Evolutionary conservation across 2,888 invertebrate genomes (phyloP), one percentile per base, ranked within the genome.

Genomic region (Malthinus seriepunctatus): DNA sequence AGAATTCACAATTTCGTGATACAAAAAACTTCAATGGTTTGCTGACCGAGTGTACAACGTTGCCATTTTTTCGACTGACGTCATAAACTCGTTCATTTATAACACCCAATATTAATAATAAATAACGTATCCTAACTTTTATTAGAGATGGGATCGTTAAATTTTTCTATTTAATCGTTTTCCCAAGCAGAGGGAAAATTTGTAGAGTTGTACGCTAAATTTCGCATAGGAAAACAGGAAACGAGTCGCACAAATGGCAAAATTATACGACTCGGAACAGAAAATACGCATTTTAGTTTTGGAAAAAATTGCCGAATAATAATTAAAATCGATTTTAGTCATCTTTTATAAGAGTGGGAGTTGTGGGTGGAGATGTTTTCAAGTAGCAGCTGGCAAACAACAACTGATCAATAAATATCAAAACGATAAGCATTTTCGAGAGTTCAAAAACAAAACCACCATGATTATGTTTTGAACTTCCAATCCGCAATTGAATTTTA

Each of bases 71-170:
- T 60, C 51, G 63, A 62, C 64, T 76, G 75, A 77, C 76, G 77
- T 78, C 76, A 76, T 67, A 61, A 23, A 64, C 71, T 71, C 73
- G 75, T 76, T 78, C 76, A 78, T 77, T 77, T 78, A 77, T 76
- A 77, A 76, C 23, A 42, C 39, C 15, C 23, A 23, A 23, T 5
- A 14, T 38, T 38, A 42, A 23, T 74, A 76, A 76, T 77, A 76
- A 77, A 77, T 74, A 75, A 73, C 71, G 70, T 72, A 75, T 76
- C 74, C 74, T 11, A 15, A 42, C 39, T 15, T 42, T 15, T 42
- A 42, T 23, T 23, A 42, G 23, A 23, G n/a, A 42, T 42, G 39
- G 39, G 23, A 14, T 14, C 38, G 38, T 8, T 38, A 38, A 14
- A 14, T 38, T 38, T 38, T 38, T 14, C 38, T 14, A 38, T 38